These are phyloP conservation scores for Orchestia grillus DNA, from an alignment of 1,140 invertebrate species.

Conservation along the genomic window DNA sequence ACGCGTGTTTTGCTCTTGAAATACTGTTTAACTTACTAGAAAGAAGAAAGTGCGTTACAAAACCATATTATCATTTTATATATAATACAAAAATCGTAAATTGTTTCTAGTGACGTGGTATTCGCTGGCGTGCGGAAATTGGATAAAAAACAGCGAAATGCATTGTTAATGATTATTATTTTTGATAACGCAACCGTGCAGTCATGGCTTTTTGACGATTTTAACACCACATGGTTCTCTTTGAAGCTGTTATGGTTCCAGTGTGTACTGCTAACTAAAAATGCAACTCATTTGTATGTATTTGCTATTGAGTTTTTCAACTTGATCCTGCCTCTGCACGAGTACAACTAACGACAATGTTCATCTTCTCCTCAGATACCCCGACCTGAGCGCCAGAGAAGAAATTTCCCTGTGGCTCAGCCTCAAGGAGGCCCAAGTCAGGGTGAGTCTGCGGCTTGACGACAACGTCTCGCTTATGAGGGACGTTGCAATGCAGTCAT, in stretches of 20 bases:
- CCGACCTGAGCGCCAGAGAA: slow-evolving; percentile 61
- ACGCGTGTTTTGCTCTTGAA: too few relatives aligned
- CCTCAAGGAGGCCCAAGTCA: slow-evolving; percentile 62
- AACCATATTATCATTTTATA: neutral
- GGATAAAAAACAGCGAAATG: too few relatives aligned
- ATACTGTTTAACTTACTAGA: too few relatives aligned
- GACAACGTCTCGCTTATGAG: neutral
- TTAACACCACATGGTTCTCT: neutral
- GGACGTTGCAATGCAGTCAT: neutral
- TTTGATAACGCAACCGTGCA: neutral
- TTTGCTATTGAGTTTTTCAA: too few relatives aligned
- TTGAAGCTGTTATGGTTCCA: too few relatives aligned
- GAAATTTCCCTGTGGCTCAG: slow-evolving; percentile 62
- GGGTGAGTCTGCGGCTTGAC: slow-evolving; percentile 47
- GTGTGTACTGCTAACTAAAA: too few relatives aligned
- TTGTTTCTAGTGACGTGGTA: neutral
- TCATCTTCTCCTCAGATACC: slow-evolving; percentile 58
- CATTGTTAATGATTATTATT: neutral
- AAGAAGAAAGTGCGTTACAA: too few relatives aligned
- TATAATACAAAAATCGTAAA: neutral
- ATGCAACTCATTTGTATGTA: too few relatives aligned
- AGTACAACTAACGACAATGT: neutral
- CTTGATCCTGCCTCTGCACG: neutral
- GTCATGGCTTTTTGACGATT: neutral
- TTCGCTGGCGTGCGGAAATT: too few relatives aligned